phyloP scores from a whole-genome alignment of 2,113 vertebrate species.

The Oophaga pumilio region DNA sequence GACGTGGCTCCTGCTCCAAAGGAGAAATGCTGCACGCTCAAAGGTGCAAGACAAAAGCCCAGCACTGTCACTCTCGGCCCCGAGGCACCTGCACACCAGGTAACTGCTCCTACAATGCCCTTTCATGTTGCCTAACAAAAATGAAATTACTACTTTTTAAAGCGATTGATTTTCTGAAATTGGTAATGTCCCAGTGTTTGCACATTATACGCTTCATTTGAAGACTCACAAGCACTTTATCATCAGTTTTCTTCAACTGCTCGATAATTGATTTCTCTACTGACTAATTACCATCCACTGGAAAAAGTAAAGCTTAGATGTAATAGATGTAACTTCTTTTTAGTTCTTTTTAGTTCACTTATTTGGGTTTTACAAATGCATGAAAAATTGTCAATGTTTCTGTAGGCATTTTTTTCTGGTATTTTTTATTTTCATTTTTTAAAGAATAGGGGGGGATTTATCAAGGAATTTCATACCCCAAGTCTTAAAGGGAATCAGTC shows the following conservation, averaged over 20 bases:
- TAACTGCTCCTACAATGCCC: slow-evolving; percentile 46
- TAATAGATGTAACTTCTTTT: too few relatives aligned
- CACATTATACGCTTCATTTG: slow-evolving; percentile 4
- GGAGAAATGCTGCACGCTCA: slow-evolving; percentile 8
- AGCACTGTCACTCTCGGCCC: slow-evolving; percentile 1
- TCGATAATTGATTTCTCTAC: background rate
- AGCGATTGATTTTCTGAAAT: slow-evolving; percentile 20
- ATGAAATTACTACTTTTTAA: slow-evolving; percentile 29
- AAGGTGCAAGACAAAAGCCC: slow-evolving; percentile 31
- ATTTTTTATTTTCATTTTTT: too few relatives aligned
- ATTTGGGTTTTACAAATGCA: too few relatives aligned
- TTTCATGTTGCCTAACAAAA: slow-evolving; percentile 33
- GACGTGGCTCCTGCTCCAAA: slow-evolving; percentile 6
- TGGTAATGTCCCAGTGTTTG: background rate
- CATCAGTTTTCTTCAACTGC: background rate
- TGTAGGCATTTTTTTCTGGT: too few relatives aligned
- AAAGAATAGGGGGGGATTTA: too few relatives aligned
- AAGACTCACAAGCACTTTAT: background rate
- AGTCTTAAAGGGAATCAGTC: too few relatives aligned
- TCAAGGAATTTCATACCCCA: too few relatives aligned
- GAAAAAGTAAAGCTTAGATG: background rate
- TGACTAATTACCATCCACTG: background rate
- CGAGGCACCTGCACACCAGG: slow-evolving; percentile 55
- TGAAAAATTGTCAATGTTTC: too few relatives aligned
- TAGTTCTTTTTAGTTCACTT: too few relatives aligned